Evolutionary conservation across 2,888 invertebrate species (phyloP).

Genomic region (Pecten maximus): DNA sequence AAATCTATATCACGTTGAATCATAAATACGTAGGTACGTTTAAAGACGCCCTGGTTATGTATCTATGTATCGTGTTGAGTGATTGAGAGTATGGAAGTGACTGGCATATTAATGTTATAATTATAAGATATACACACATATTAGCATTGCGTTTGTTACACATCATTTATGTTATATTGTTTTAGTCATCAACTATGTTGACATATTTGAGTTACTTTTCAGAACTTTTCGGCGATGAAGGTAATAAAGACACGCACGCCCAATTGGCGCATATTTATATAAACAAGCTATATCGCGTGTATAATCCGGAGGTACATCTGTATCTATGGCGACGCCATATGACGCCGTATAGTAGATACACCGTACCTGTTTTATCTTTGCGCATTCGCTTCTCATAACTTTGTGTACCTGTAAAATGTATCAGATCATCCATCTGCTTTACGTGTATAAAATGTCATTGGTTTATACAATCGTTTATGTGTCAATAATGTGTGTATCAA

Average conservation of each 20-base stretch:
- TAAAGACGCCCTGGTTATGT: not conserved
- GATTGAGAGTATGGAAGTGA: not conserved
- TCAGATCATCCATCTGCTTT: not conserved
- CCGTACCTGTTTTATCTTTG: not conserved
- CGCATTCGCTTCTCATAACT: not conserved
- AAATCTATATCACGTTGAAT: not conserved
- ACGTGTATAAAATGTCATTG: not conserved
- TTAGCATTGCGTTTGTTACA: not conserved
- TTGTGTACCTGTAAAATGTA: not conserved
- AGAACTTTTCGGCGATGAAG: conserved; percentile 27
- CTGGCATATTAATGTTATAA: not conserved
- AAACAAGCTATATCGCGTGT: not conserved
- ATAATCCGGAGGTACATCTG: not conserved
- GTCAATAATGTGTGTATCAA: not conserved
- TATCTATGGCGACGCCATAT: not conserved
- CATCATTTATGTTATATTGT: not conserved
- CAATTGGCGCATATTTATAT: not conserved
- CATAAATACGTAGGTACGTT: not conserved
- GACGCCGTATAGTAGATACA: not conserved
- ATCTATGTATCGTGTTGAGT: not conserved
- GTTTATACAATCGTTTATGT: not conserved
- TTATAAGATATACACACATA: not conserved
- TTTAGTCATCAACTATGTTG: not conserved
- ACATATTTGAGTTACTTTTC: conserved; percentile 2
- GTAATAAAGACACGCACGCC: not conserved